Conservation (phyloP, 2,113 vertebrate genomes). For the Callorhinus ursinus region DNA sequence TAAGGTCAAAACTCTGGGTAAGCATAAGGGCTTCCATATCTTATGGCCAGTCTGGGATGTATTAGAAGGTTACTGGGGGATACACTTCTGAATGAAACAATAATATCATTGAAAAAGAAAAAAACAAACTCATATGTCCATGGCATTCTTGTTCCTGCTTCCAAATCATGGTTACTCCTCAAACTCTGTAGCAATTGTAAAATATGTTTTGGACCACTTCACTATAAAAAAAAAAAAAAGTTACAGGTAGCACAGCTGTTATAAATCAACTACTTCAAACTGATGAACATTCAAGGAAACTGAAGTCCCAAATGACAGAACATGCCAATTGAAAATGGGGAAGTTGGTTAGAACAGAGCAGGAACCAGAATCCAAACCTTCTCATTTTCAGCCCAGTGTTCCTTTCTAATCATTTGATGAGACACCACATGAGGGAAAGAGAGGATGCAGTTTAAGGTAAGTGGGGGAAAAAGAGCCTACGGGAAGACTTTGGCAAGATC, state of each 20-base stretch:
- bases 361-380: not conserved
- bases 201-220: not conserved
- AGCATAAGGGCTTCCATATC: not conserved
- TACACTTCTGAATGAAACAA: not conserved
- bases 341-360: not conserved
- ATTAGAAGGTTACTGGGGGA: not conserved
- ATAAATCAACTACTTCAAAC: not conserved
- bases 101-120: not conserved
- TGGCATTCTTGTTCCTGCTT: not conserved
- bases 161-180: not conserved
- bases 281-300: not conserved
- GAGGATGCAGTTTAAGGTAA: not conserved
- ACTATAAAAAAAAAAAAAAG: not conserved
- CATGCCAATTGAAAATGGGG: not conserved
- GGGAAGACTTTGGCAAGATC: not conserved
- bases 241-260: not conserved
- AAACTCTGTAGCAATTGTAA: not conserved
- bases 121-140: not conserved
- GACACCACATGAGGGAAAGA: not conserved
- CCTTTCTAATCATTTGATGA: not conserved
- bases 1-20: slow-evolving; percentile 30
- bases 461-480: not conserved
- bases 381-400: not conserved
- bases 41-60: not conserved
- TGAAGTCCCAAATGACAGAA: not conserved